phyloP scores from a whole-genome alignment of 2,113 vertebrate genomes.

The Eidolon helvum region DNA sequence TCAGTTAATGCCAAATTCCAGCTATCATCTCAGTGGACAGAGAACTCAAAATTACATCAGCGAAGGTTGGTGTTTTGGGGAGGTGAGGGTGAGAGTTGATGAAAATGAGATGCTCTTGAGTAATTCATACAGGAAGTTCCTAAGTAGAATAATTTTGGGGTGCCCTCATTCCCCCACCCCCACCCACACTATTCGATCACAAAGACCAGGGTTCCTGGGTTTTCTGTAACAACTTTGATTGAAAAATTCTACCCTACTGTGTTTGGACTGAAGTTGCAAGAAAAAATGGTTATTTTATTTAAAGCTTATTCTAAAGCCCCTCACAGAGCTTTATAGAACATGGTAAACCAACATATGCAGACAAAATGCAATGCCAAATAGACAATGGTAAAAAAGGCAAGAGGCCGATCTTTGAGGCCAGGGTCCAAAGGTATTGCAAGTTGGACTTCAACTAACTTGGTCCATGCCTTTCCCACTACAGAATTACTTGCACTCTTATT shows the following conservation, averaged over 20 bases:
- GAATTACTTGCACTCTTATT: slow-evolving; percentile 13
- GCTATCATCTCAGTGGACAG: slow-evolving; percentile 19
- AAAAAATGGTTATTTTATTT: background rate
- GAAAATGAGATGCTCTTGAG: slow-evolving; percentile 7
- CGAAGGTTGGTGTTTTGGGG: background rate
- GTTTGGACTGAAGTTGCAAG: background rate
- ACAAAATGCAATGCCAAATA: slow-evolving; percentile 9
- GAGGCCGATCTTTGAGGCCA: background rate
- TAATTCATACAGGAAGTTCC: slow-evolving; percentile 2
- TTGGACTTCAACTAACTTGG: background rate
- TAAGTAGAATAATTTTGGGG: background rate
- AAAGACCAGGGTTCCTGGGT: background rate
- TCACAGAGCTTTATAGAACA: background rate
- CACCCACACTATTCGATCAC: background rate
- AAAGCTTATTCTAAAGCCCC: background rate
- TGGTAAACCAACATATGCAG: background rate
- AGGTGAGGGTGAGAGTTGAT: background rate
- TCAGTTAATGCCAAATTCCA: slow-evolving; percentile 34
- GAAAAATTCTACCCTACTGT: background rate
- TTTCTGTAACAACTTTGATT: background rate
- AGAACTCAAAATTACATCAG: background rate
- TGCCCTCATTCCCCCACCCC: background rate
- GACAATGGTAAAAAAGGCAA: background rate
- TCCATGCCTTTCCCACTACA: background rate
- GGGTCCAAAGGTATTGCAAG: background rate